Conservation (phyloP, 2,113 vertebrate genomes). For the Strigops habroptila region DNA sequence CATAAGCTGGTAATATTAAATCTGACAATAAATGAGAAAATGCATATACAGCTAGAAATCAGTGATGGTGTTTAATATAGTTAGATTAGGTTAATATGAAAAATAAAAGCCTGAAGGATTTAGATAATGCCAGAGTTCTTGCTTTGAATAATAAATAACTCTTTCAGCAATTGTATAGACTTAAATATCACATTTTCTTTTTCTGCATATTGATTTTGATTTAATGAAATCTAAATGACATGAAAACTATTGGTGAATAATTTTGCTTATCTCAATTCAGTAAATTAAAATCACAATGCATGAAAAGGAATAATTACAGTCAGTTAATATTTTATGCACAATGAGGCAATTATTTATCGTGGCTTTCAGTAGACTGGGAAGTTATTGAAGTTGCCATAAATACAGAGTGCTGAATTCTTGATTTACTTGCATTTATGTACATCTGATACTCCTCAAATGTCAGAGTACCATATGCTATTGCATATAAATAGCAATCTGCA, state of each 20-base stretch:
- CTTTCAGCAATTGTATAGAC: background rate
- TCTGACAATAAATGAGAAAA: background rate
- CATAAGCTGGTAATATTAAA: background rate
- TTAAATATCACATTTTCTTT: background rate
- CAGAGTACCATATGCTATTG: background rate
- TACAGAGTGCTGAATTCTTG: conserved; percentile 12
- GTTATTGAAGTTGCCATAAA: conserved; percentile 18
- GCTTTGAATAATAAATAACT: background rate
- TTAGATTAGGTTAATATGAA: background rate
- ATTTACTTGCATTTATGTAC: conserved; percentile 5
- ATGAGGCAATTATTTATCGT: background rate
- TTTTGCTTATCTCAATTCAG: background rate
- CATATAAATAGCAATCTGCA: background rate
- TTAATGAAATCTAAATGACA: background rate
- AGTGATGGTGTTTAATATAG: background rate
- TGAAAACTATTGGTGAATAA: background rate
- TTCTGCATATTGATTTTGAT: background rate
- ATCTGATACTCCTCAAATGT: conserved; percentile 31
- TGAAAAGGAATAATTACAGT: background rate
- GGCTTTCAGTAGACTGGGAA: background rate
- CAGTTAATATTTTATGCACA: background rate
- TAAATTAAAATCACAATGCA: background rate
- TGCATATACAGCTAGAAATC: background rate
- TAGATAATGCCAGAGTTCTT: background rate
- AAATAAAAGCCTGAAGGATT: background rate